Percentiles rank a stretch among this genome's conserved stretches.
phyloP scores from a whole-genome alignment of 2,888 invertebrate genomes.

The Xestoiulus laeticollis region DNA sequence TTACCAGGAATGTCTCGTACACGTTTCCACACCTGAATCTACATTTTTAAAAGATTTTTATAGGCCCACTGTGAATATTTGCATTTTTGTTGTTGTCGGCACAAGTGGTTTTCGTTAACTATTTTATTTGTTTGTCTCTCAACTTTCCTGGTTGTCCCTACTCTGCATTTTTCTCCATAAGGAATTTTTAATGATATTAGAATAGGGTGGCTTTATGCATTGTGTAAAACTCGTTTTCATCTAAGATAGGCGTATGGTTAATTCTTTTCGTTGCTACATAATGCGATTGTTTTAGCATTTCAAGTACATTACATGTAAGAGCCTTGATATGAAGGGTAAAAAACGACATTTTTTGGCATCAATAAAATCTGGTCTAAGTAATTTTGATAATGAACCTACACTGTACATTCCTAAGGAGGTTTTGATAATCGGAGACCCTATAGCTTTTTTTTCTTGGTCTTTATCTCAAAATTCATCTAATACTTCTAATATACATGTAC shows the following conservation, averaged over 20 bases:
- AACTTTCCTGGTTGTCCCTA: neutral
- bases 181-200: neutral
- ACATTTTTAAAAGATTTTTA: neutral
- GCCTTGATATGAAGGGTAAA: neutral
- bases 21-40: neutral
- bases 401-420: neutral
- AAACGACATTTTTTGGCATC: neutral
- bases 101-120: neutral
- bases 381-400: neutral
- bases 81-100: neutral
- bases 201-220: neutral
- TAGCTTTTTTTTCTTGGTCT: neutral
- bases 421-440: neutral
- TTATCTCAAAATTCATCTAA: neutral
- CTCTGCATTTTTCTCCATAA: neutral
- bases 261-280: neutral
- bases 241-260: neutral
- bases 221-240: neutral
- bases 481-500: neutral
- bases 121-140: neutral
- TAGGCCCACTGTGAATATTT: neutral
- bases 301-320: neutral
- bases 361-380: constrained; percentile 10
- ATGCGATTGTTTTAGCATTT: neutral
- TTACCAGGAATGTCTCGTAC: neutral